Evolutionary conservation across 2,888 invertebrate genomes (phyloP).

Genomic region (Andrena praecox): DNA sequence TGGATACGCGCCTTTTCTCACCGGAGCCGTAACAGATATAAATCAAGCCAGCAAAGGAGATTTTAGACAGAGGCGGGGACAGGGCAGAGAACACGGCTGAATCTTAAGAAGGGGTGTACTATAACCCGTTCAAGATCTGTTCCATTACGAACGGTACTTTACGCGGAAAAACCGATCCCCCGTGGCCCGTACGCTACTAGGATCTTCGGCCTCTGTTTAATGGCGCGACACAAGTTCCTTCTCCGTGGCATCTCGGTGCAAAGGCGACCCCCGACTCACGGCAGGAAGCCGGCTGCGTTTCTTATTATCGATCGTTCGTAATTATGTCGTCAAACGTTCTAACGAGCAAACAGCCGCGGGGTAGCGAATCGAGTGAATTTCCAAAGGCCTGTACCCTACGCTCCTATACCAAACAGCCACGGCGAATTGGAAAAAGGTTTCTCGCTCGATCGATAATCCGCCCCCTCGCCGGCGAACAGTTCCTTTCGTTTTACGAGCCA

Average conservation of each 20-base stretch:
- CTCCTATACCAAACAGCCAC: conserved; percentile 23
- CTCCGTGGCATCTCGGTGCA: conserved; percentile 25
- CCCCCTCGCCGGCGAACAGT: conserved; percentile 26
- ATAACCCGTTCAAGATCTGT: conserved; percentile 32
- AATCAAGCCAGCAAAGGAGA: neutral
- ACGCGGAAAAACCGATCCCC: conserved; percentile 34
- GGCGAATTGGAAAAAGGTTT: conserved; percentile 63
- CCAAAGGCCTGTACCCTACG: conserved; percentile 33
- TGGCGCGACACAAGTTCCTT: conserved; percentile 40
- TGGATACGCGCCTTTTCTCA: neutral
- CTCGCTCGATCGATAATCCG: conserved; percentile 57
- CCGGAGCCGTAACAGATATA: neutral
- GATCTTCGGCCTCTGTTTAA: conserved; percentile 31
- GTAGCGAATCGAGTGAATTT: conserved; percentile 56
- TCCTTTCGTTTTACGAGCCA: conserved; percentile 31
- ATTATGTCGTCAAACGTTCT: conserved; percentile 52
- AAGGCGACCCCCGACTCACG: conserved; percentile 16
- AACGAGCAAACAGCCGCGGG: conserved; percentile 38
- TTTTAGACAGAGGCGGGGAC: too few relatives aligned
- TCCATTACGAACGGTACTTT: conserved; percentile 42
- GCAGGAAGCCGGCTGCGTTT: conserved; percentile 54
- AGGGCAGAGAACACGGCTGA: too few relatives aligned
- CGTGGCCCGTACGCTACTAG: neutral
- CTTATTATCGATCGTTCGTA: conserved; percentile 53
- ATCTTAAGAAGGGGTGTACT: conserved; percentile 5